Percentiles rank a stretch among this genome's conserved stretches.
These are phyloP conservation scores for Chrysina gloriosa DNA, from an alignment of 2,888 invertebrate genomes.

Conservation along the genomic window DNA sequence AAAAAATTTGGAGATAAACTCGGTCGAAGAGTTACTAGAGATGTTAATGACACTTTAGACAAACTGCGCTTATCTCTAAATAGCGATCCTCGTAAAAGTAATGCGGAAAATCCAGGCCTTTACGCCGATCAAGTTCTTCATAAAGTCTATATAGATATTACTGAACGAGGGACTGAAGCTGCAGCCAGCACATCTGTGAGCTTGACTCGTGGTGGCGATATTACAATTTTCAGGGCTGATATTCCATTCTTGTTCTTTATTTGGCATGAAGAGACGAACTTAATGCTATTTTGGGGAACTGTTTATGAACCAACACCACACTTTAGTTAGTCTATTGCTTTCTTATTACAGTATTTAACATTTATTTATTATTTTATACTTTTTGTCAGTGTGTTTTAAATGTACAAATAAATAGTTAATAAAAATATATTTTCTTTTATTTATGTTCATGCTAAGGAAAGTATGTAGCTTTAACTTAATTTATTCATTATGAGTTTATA, in stretches of 20 bases:
- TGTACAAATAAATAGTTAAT: constrained; percentile 27
- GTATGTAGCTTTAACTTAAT: neutral
- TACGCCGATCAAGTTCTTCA: constrained; percentile 74
- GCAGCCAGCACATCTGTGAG: constrained; percentile 74
- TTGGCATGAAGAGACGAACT: constrained; percentile 73
- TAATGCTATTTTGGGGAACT: constrained; percentile 79
- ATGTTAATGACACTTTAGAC: constrained; percentile 56
- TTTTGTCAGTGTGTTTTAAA: constrained; percentile 9
- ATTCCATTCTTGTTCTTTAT: constrained; percentile 82
- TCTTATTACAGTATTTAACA: constrained; percentile 12
- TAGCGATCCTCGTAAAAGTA: constrained; percentile 55
- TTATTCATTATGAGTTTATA: too few species aligned
- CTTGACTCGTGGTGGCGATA: constrained; percentile 69
- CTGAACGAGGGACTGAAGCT: constrained; percentile 79
- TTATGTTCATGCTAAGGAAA: too few species aligned
- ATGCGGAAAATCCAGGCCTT: constrained; percentile 69
- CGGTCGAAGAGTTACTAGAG: constrained; percentile 57
- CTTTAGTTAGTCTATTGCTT: constrained; percentile 31
- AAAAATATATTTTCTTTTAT: constrained; percentile 19
- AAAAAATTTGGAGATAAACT: constrained; percentile 59
- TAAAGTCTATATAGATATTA: constrained; percentile 74
- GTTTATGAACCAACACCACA: constrained; percentile 69
- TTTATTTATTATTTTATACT: constrained; percentile 24
- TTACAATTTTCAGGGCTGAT: constrained; percentile 70
- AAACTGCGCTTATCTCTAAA: constrained; percentile 55